Evolutionary conservation across 2,888 invertebrate genomes (phyloP).

Genomic region (Pristionchus exspectatus): DNA sequence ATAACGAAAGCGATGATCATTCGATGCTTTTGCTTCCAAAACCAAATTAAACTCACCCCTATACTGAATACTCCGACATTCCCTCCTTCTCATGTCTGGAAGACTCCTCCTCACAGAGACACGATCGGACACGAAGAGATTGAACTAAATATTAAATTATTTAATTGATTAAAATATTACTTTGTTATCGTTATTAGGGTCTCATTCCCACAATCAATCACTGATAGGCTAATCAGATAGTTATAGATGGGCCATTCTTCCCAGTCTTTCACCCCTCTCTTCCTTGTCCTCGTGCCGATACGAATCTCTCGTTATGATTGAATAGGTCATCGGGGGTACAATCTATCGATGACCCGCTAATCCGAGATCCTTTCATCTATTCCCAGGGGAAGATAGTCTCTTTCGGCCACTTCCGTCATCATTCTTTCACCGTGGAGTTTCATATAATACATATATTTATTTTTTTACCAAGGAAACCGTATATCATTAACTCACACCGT

Average conservation of each 20-base stretch:
- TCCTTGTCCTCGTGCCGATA: constrained; percentile 16
- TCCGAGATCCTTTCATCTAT: constrained; percentile 20
- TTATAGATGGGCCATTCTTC: neutral
- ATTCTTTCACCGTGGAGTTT: too few relatives aligned
- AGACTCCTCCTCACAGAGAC: constrained; percentile 75
- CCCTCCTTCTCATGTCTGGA: constrained; percentile 84
- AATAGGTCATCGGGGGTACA: constrained; percentile 32
- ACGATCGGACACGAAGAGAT: constrained; percentile 96
- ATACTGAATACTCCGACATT: constrained; percentile 82
- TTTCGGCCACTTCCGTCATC: too few relatives aligned
- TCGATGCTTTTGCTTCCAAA: neutral
- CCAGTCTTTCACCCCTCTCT: constrained; percentile 4
- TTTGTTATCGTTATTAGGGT: too few relatives aligned
- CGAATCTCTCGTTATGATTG: constrained; percentile 20
- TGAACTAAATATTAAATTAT: constrained; percentile 85
- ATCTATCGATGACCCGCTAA: neutral
- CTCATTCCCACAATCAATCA: constrained; percentile 59
- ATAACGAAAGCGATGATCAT: neutral
- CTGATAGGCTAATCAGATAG: constrained; percentile 51
- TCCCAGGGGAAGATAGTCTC: neutral
- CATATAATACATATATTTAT: too few relatives aligned
- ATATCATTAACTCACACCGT: neutral
- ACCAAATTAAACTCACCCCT: constrained; percentile 58
- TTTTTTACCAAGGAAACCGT: too few relatives aligned
- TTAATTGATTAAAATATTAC: neutral